Evolutionary conservation across 92 coral and sea anemone species (phyloP), one percentile per base, ranked within the genome.

Genomic region (Porites lobata): DNA sequence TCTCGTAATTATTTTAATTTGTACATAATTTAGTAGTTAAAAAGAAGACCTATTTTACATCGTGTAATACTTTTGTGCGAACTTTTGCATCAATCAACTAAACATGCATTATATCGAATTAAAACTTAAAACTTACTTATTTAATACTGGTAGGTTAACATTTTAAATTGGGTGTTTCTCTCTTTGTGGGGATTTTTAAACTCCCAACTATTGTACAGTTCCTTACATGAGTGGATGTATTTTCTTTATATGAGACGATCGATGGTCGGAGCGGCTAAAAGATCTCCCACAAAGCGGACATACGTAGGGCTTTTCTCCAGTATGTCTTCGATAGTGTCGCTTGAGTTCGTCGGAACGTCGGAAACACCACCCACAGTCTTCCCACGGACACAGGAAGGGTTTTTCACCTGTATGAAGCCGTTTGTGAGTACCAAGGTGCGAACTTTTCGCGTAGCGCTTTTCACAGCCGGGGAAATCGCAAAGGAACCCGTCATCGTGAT

Each of bases 201-300:
- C 4, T 8, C 38, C 50, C 68, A 24, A 69, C 2, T 10, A 24
- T 54, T 24, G 50, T 10, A 54, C 43, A 47, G 50, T 15, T n/a
- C 52, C 69, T 73, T 84, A 84, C 81, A 84, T 74, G 50, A 84
- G 76, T 38, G 98, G 98, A 57, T 94, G 98, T 20, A 94, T 90
- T 69, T 94, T 94, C 71, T 91, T 80, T 7, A 94, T 94, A 78
- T 94, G 98, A 14, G 98, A 92, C 2, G 98, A 91, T 66, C 98
- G 93, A 69, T 94, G 98, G 73, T 94, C 98, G 20, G 98, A 94
- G 38, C 98, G 93, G 79, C 98, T 94, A 80, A 94, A 94, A 8
- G 98, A 92, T 69, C 98, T 92, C 8, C 98, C 98, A 83, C 98
- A 94, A n/a, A 92, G 65, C n/a, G 98, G 98, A 85, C 98, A 94